Evolutionary conservation across 2,888 invertebrate species (phyloP).

Genomic region (Cynaeus angustus): DNA sequence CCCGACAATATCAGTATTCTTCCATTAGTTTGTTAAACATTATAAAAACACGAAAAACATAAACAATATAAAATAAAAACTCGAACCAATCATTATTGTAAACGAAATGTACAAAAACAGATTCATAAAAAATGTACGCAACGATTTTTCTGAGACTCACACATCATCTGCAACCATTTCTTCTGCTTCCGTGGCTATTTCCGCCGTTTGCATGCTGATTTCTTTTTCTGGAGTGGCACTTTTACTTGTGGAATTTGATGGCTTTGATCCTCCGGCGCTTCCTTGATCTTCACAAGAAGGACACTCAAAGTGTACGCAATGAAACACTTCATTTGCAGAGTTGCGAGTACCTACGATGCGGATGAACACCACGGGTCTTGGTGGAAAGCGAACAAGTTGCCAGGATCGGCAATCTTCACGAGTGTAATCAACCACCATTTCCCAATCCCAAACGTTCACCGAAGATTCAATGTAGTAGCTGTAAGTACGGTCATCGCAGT

Average conservation of each 20-base stretch:
- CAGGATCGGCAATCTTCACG: constrained; percentile 92
- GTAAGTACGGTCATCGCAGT: constrained; percentile 96
- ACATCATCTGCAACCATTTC: constrained; percentile 32
- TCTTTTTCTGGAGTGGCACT: constrained; percentile 33
- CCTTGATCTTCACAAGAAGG: constrained; percentile 79
- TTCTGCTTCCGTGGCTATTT: constrained; percentile 38
- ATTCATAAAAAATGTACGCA: constrained; percentile 23
- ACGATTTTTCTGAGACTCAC: constrained; percentile 10
- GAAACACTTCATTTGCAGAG: constrained; percentile 98
- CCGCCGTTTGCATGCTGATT: constrained; percentile 13
- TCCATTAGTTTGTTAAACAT: constrained; percentile 29
- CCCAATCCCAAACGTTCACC: constrained; percentile 94
- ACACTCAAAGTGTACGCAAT: constrained; percentile 98
- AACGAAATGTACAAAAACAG: constrained; percentile 30
- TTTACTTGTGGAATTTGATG: constrained; percentile 10
- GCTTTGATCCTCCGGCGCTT: constrained; percentile 18
- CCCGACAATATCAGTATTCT: constrained; percentile 22
- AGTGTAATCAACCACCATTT: constrained; percentile 90
- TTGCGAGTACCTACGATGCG: constrained; percentile 97
- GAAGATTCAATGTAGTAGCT: constrained; percentile 97
- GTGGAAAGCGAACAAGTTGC: constrained; percentile 92
- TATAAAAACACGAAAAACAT: constrained; percentile 31
- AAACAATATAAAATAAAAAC: constrained; percentile 33
- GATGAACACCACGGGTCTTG: constrained; percentile 92
- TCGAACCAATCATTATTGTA: constrained; percentile 38